phyloP scores from a whole-genome alignment of 1,140 invertebrate genomes.

The Gryon sp. region DNA sequence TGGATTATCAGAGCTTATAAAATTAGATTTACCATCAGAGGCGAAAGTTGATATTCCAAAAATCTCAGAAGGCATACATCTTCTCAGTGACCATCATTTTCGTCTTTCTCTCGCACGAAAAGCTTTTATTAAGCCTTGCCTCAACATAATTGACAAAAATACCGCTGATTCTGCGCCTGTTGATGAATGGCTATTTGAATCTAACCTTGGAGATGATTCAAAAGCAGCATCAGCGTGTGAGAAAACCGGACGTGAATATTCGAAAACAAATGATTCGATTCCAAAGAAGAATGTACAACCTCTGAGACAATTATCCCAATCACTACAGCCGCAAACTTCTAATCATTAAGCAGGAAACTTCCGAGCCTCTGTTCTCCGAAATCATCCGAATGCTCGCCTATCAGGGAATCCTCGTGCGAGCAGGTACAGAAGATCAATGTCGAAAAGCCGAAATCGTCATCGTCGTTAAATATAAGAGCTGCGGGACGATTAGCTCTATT shows the following conservation, averaged over 20 bases:
- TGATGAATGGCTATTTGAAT: constrained; percentile 11
- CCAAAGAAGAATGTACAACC: constrained; percentile 13
- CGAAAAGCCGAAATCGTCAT: too few species aligned
- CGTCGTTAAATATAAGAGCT: too few species aligned
- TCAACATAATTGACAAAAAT: constrained; percentile 6
- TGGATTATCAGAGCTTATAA: too few species aligned
- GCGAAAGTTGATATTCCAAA: too few species aligned
- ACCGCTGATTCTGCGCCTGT: constrained; percentile 6
- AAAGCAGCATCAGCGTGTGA: constrained; percentile 15
- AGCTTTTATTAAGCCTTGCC: constrained; percentile 11
- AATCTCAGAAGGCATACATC: too few species aligned
- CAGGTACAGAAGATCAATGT: too few species aligned
- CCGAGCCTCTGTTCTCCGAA: constrained; percentile 5
- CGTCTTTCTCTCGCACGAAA: too few species aligned
- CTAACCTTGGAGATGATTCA: background rate
- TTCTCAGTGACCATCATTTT: too few species aligned
- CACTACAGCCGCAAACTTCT: background rate
- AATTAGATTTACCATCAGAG: too few species aligned
- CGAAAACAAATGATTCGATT: background rate
- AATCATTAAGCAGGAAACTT: constrained; percentile 6
- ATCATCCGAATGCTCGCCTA: background rate
- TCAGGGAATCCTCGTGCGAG: background rate
- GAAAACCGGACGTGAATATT: constrained; percentile 2
- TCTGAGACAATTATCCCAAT: background rate
- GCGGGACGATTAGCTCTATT: background rate